These are phyloP conservation scores for Misgurnus mizolepis DNA, from an alignment of 2,113 vertebrate genomes.

Conservation along the genomic window DNA sequence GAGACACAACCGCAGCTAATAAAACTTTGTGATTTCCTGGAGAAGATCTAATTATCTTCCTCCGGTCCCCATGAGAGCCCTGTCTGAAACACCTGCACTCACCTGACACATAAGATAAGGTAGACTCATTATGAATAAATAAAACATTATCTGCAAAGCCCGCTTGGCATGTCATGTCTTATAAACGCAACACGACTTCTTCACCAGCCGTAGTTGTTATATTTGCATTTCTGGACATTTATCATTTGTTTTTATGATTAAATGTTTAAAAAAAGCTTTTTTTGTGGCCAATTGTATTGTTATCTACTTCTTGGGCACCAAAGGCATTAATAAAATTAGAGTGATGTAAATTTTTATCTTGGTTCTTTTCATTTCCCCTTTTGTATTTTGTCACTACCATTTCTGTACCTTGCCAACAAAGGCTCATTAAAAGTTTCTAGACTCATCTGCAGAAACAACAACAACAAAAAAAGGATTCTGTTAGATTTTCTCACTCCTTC, in stretches of 20 bases:
- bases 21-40: constrained; percentile 47
- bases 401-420: constrained; percentile 64
- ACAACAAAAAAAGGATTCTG: constrained; percentile 16
- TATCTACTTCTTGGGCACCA: not conserved
- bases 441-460: constrained; percentile 8
- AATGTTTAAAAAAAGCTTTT: not conserved
- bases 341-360: not conserved
- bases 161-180: constrained; percentile 31
- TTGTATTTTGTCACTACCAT: constrained; percentile 55
- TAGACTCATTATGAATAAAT: constrained; percentile 60
- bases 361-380: constrained; percentile 10
- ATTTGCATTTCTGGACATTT: constrained; percentile 29
- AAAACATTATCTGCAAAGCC: constrained; percentile 51
- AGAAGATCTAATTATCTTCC: constrained; percentile 58
- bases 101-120: constrained; percentile 52
- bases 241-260: constrained; percentile 35
- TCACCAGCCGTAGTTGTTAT: not conserved
- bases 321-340: constrained; percentile 29
- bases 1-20: constrained; percentile 37
- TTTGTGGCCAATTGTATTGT: not conserved
- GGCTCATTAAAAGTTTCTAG: constrained; percentile 68
- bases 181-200: constrained; percentile 26
- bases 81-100: constrained; percentile 58
- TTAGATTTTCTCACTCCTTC: constrained; percentile 42
- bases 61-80: constrained; percentile 32